Conservation (phyloP, 2,113 vertebrate species). For the Xenopus tropicalis region DNA sequence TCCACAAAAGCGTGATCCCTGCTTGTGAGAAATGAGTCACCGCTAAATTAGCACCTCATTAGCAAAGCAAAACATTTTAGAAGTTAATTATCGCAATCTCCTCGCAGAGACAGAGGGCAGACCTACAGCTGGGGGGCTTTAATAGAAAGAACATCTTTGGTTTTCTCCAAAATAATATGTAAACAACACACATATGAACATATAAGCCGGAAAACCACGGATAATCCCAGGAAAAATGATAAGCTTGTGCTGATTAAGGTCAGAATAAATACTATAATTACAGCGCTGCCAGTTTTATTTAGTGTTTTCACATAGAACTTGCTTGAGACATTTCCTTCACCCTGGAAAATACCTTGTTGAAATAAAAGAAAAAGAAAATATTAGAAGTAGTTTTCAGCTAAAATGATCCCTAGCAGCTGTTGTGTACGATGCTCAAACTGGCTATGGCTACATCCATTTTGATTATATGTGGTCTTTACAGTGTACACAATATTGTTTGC, state of each 20-base stretch:
- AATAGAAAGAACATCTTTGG: too few relatives aligned
- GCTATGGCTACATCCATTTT: constrained; percentile 4
- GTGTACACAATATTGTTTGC: too few relatives aligned
- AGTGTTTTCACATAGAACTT: not conserved
- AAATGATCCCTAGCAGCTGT: not conserved
- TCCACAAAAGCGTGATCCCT: constrained; percentile 24
- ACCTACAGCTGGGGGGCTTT: too few relatives aligned
- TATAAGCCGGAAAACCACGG: not conserved
- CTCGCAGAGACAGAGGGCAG: too few relatives aligned
- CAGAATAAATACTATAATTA: constrained; percentile 16
- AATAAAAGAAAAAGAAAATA: not conserved
- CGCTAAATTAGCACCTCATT: constrained; percentile 40
- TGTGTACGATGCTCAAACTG: not conserved
- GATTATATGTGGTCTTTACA: too few relatives aligned
- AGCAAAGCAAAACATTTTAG: constrained; percentile 42
- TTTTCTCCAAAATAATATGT: too few relatives aligned
- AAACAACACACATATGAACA: too few relatives aligned
- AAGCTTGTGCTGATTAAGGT: constrained; percentile 21
- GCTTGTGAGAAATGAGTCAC: constrained; percentile 29
- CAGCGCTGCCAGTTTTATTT: constrained; percentile 3
- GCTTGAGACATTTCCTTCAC: not conserved
- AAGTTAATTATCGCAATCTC: constrained; percentile 34
- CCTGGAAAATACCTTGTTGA: not conserved
- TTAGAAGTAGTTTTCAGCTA: constrained; percentile 31
- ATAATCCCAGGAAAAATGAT: constrained; percentile 29